Base-by-base conservation (phyloP, 2,113 vertebrate genomes). In the Rhombomys opimus region DNA sequence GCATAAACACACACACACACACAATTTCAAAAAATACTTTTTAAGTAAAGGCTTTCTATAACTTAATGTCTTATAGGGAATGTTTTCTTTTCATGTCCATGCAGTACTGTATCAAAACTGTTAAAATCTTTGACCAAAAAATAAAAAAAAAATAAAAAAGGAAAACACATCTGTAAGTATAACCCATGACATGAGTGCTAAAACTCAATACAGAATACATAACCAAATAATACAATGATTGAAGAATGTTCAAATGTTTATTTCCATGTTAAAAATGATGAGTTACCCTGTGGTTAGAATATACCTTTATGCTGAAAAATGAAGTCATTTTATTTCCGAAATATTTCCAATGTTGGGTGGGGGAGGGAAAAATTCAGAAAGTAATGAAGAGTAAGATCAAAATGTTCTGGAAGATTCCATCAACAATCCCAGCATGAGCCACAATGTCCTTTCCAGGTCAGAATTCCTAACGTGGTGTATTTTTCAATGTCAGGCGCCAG, bases 241-340 rank as follows among this genome's bases (percentile, higher is more conserved):
- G 0, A 95, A 75, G 94, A 95, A 92, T 50, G 77, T 98, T 97
- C 91, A 94, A 95, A 72, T 70, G 76, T 98, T 98, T 98, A 98
- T 98, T 98, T 98, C 93, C 97, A 96, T 89, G 97, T 98, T 95
- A 98, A 97, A 98, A 97, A 97, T 27, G 82, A 96, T 86, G 92
- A 93, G 91, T 97, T 94, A 98, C 97, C 98, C 93, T 98, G 95
- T 97, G 98, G 97, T 96, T 98, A 98, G 97, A 94, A 95, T 97
- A 96, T 93, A 97, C 73, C 93, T 97, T 97, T 94, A 96, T 90
- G 94, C 96, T 97, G 97, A 97, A 96, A 98, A 97, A 93, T 41
- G 95, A 95, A 97, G 95, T 96, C 97, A 96, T 73, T 98, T 98
- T 98, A 97, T 98, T 98, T 98, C 94, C 96, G 97, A 96, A 95